Evolutionary conservation across 2,113 vertebrate genomes (phyloP).

Genomic region (Heterotilapia buettikoferi): DNA sequence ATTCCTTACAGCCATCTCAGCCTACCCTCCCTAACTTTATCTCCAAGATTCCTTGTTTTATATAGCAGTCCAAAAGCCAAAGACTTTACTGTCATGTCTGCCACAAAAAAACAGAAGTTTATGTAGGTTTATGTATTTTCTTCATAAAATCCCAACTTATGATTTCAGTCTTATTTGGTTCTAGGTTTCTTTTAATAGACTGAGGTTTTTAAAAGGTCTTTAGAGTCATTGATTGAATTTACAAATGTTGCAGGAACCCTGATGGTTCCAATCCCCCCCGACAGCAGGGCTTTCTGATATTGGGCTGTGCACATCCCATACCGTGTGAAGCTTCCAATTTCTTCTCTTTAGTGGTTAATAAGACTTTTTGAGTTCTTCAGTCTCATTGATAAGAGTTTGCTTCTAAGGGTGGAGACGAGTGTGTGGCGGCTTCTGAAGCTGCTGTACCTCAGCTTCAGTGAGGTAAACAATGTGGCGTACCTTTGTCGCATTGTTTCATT

Average conservation of each 20-base stretch:
- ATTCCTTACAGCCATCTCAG: neutral
- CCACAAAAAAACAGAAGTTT: neutral
- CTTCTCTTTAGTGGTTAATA: neutral
- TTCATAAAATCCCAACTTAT: neutral
- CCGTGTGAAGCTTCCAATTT: neutral
- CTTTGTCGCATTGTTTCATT: neutral
- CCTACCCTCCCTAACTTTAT: neutral
- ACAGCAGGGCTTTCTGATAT: neutral
- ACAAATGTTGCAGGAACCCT: neutral
- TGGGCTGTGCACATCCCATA: neutral
- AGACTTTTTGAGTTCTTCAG: neutral
- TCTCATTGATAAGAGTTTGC: neutral
- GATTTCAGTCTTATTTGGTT: neutral
- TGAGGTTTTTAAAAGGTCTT: neutral
- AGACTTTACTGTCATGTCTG: neutral
- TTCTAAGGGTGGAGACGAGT: neutral
- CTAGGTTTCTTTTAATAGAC: neutral
- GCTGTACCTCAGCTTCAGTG: neutral
- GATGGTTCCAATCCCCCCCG: neutral
- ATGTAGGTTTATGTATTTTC: neutral
- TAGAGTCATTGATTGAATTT: neutral
- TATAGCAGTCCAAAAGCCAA: neutral
- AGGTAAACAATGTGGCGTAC: neutral
- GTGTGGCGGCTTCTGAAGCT: too few species aligned
- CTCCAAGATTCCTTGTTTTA: neutral